Conservation (phyloP, 2,888 invertebrate species). For the Crematogaster levior region DNA sequence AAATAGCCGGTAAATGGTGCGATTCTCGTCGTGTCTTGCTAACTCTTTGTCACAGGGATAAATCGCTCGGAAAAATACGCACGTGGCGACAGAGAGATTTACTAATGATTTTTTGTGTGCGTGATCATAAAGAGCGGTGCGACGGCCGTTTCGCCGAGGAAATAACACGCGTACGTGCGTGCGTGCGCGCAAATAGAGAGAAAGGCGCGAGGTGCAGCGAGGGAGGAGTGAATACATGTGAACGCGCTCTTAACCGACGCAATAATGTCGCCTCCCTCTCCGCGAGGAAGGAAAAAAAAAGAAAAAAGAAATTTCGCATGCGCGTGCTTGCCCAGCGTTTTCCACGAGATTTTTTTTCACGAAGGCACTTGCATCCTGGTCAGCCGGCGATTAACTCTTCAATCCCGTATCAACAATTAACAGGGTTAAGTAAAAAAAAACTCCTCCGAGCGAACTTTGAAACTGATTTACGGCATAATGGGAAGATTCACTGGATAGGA, state of each 20-base stretch:
- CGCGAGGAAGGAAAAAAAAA: neutral
- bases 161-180: slow-evolving; percentile 37
- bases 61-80: slow-evolving; percentile 30
- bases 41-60: slow-evolving; percentile 6
- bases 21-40: slow-evolving; percentile 5
- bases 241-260: slow-evolving; percentile 74
- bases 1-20: slow-evolving; percentile 9
- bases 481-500: neutral
- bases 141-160: slow-evolving; percentile 13
- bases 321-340: slow-evolving; percentile 27
- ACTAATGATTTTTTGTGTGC: slow-evolving; percentile 38
- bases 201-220: slow-evolving; percentile 6
- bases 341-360: slow-evolving; percentile 16
- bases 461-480: neutral
- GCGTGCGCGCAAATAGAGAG: slow-evolving; percentile 34
- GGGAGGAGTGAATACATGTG: slow-evolving; percentile 59
- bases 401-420: slow-evolving; percentile 26
- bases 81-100: slow-evolving; percentile 8
- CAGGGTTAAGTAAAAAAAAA: slow-evolving; percentile 14
- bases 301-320: slow-evolving; percentile 15
- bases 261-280: slow-evolving; percentile 77
- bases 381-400: slow-evolving; percentile 29
- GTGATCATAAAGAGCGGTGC: slow-evolving; percentile 6
- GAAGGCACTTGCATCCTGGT: slow-evolving; percentile 35
- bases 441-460: neutral